Percentiles rank a stretch among this genome's conserved stretches.
Conservation (phyloP, 2,113 vertebrate genomes). For the Apeltes quadracus region DNA sequence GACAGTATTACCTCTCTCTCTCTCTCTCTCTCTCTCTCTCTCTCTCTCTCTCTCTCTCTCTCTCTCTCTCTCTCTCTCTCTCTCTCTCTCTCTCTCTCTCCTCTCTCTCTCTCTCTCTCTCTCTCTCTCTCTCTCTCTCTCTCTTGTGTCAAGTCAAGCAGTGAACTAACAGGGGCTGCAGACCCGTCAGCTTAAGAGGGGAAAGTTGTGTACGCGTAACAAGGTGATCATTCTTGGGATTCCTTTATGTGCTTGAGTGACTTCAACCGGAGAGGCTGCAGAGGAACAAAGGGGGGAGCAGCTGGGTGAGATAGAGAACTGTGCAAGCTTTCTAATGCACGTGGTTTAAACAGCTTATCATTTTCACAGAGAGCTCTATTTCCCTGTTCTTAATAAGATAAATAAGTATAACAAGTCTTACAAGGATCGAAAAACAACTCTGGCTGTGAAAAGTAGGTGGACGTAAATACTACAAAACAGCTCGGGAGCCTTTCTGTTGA, state of each 20-base stretch:
- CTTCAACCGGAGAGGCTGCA: slow-evolving; percentile 31
- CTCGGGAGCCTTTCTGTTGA: too few species aligned
- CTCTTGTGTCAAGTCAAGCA: slow-evolving; percentile 54
- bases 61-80: slow-evolving; percentile 34
- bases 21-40: slow-evolving; percentile 40
- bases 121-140: slow-evolving; percentile 35
- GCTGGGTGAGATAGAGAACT: slow-evolving; percentile 20
- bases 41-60: slow-evolving; percentile 38
- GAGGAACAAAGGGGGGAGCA: slow-evolving; percentile 19
- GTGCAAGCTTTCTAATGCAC: background rate
- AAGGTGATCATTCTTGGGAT: slow-evolving; percentile 77
- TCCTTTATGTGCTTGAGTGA: slow-evolving; percentile 67
- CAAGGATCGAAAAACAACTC: background rate
- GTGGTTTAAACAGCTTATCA: background rate
- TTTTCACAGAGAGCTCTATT: slow-evolving; percentile 22
- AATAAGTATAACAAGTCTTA: slow-evolving; percentile 42
- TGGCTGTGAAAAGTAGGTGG: background rate
- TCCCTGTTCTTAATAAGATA: slow-evolving; percentile 14
- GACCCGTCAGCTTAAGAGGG: slow-evolving; percentile 29
- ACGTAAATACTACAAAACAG: background rate
- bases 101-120: slow-evolving; percentile 35
- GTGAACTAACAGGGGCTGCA: slow-evolving; percentile 43
- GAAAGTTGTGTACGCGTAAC: slow-evolving; percentile 53
- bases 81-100: slow-evolving; percentile 40
- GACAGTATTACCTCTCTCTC: slow-evolving; percentile 49